Evolutionary conservation across 2,797 vertebrate genomes (phyloP).

Genomic region (Enteromius fasciolatus): DNA sequence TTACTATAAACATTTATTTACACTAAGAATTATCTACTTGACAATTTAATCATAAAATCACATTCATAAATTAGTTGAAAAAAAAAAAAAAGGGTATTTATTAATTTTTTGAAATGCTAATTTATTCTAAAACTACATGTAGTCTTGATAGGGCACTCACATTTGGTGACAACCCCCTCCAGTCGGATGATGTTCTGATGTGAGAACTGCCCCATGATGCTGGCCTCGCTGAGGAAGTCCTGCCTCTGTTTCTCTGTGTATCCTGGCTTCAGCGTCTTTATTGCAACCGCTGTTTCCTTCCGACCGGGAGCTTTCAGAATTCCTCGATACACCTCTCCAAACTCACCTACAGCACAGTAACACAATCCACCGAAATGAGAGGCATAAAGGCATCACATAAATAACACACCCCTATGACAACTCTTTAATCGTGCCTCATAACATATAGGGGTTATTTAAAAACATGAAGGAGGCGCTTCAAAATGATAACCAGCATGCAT

Average conservation of each 20-base stretch:
- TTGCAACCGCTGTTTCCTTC: constrained; percentile 89
- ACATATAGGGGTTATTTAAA: constrained; percentile 54
- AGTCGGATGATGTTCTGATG: constrained; percentile 97
- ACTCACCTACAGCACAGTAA: constrained; percentile 83
- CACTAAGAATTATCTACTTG: background rate
- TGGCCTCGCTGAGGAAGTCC: constrained; percentile 94
- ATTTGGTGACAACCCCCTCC: constrained; percentile 94
- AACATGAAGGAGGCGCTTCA: constrained; percentile 34
- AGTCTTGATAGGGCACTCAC: constrained; percentile 72
- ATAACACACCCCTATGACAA: constrained; percentile 32
- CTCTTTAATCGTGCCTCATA: constrained; percentile 43
- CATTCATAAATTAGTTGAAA: background rate
- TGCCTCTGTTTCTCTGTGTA: constrained; percentile 95
- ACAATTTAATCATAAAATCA: background rate
- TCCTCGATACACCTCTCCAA: constrained; percentile 94
- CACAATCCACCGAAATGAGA: constrained; percentile 41
- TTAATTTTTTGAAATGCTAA: background rate
- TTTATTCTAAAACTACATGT: background rate
- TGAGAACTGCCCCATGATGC: constrained; percentile 98
- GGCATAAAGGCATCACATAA: constrained; percentile 56
- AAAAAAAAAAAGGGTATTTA: background rate
- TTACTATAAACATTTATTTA: background rate
- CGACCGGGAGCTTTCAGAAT: constrained; percentile 82
- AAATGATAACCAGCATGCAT: constrained; percentile 40
- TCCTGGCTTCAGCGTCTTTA: constrained; percentile 93